These are phyloP conservation scores for Aradus depressus DNA, from an alignment of 2,888 invertebrate species.

Conservation along the genomic window DNA sequence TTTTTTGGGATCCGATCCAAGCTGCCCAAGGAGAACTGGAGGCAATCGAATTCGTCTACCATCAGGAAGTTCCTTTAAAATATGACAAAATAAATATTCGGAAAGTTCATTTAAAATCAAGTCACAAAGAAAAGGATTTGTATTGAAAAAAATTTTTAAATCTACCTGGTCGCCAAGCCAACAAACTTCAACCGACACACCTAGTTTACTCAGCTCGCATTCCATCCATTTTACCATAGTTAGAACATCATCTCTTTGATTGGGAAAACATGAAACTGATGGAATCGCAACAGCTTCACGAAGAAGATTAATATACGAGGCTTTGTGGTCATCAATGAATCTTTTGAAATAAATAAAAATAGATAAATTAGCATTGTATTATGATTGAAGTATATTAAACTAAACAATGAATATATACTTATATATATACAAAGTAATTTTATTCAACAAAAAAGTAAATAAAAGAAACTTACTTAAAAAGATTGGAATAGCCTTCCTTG, in stretches of 20 bases:
- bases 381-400: no score
- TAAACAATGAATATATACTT: no score
- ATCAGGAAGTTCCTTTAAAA: constrained; percentile 45
- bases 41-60: constrained; percentile 67
- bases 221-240: constrained; percentile 80
- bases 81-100: not conserved
- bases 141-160: not conserved
- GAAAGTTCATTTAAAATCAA: not conserved
- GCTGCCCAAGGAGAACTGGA: constrained; percentile 66
- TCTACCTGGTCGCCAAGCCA: constrained; percentile 60
- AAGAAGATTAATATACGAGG: constrained; percentile 63
- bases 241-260: constrained; percentile 64
- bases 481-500: no score
- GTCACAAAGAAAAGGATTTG: not conserved
- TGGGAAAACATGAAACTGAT: constrained; percentile 87
- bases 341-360: constrained; percentile 44
- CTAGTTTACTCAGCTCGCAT: constrained; percentile 54
- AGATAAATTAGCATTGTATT: not conserved
- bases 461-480: no score
- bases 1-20: constrained; percentile 73
- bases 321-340: constrained; percentile 65
- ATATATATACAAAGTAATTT: no score
- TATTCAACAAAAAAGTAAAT: no score
- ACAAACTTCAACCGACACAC: constrained; percentile 56
- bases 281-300: constrained; percentile 82